These are phyloP conservation scores for Hydrozoanthus tunicans DNA, from an alignment of 64 coral and sea anemone genomes.

Conservation along the genomic window DNA sequence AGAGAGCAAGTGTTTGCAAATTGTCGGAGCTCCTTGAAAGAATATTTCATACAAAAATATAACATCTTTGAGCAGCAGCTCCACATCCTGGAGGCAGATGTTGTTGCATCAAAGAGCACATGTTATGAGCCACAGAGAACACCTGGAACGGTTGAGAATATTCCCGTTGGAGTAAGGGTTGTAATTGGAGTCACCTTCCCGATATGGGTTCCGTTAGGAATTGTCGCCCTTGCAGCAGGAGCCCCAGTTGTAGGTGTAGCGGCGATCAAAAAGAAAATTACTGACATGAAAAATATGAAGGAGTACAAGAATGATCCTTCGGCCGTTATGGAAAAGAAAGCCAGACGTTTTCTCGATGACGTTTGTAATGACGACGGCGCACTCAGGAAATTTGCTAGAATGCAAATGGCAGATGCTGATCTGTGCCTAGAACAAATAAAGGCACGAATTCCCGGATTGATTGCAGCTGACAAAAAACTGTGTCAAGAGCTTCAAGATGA, in stretches of 20 bases:
- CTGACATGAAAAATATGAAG: background rate
- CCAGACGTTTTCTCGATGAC: conserved; percentile 20
- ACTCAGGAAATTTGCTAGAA: background rate
- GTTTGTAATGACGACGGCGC: background rate
- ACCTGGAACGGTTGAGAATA: background rate
- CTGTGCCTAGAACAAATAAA: background rate
- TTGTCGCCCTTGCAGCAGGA: background rate
- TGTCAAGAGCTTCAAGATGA: conserved; percentile 46
- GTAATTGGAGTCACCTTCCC: conserved; percentile 4
- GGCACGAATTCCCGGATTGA: conserved; percentile 23
- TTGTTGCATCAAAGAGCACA: background rate
- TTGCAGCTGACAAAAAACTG: conserved; percentile 51
- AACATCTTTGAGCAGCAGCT: conserved; percentile 27
- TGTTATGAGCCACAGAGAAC: background rate
- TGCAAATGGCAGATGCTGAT: conserved; percentile 14
- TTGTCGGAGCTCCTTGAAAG: conserved; percentile 9
- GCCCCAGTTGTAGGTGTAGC: background rate
- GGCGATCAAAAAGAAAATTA: background rate
- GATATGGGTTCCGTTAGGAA: conserved; percentile 4
- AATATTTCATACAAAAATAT: background rate
- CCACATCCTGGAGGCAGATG: conserved; percentile 8
- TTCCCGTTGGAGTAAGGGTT: background rate
- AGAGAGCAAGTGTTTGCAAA: conserved; percentile 9
- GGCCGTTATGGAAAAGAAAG: background rate
- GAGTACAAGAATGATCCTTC: background rate